phyloP scores from a whole-genome alignment of 1,140 invertebrate genomes.

The Drosophila bipectinata region DNA sequence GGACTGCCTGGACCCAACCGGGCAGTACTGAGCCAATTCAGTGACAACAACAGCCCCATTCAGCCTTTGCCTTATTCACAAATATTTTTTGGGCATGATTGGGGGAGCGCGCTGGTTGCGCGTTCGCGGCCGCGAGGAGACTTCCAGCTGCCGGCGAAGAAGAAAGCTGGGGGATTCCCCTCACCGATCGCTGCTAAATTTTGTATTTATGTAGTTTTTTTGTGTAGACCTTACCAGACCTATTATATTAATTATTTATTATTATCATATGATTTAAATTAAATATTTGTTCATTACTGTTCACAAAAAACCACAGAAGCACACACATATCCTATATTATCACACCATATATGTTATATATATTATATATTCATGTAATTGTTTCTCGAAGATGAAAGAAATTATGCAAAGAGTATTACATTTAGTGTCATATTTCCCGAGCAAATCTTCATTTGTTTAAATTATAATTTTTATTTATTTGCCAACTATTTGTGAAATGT shows the following conservation, averaged over 20 bases:
- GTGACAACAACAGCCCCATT: constrained; percentile 14
- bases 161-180: constrained; percentile 62
- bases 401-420: constrained; percentile 78
- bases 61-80: constrained; percentile 70
- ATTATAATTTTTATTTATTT: constrained; percentile 50
- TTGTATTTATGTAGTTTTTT: constrained; percentile 74
- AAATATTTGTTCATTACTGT: constrained; percentile 65
- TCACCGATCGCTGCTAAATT: constrained; percentile 33
- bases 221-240: constrained; percentile 49
- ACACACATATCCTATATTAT: constrained; percentile 15
- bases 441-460: constrained; percentile 50
- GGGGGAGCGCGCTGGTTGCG: constrained; percentile 77
- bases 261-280: constrained; percentile 71
- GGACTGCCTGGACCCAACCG: constrained; percentile 72
- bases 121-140: constrained; percentile 83
- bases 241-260: constrained; percentile 67
- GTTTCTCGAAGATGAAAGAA: constrained; percentile 38
- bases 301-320: constrained; percentile 37
- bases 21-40: constrained; percentile 67
- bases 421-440: constrained; percentile 82
- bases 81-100: constrained; percentile 66
- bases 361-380: constrained; percentile 48
- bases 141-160: constrained; percentile 81
- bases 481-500: constrained; percentile 25
- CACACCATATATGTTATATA: constrained; percentile 23